These are phyloP conservation scores for Stenodera caucasica DNA, from an alignment of 2,888 invertebrate genomes.

Conservation along the genomic window DNA sequence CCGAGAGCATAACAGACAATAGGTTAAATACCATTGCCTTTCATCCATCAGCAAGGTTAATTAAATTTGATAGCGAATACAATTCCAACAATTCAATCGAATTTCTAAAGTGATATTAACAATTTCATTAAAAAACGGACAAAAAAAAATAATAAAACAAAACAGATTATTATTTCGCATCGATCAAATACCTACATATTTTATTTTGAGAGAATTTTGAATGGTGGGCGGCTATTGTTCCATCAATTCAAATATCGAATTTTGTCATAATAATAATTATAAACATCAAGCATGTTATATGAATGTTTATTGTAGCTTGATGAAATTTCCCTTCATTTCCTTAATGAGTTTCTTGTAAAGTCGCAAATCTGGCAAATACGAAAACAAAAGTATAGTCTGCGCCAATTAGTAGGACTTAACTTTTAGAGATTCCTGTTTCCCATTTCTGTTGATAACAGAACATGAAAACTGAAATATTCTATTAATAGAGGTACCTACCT, in stretches of 20 bases:
- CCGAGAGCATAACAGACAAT: neutral
- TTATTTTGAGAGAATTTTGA: too few species aligned
- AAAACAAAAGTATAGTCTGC: slow-evolving; percentile 27
- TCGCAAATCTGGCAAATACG: slow-evolving; percentile 11
- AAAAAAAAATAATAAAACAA: neutral
- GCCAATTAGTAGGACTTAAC: slow-evolving; percentile 37
- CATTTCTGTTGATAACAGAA: slow-evolving; percentile 7
- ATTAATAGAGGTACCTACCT: too few species aligned
- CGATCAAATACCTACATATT: too few species aligned
- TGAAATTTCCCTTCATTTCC: neutral
- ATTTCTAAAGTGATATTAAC: neutral
- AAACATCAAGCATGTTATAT: neutral
- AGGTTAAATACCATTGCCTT: slow-evolving; percentile 2
- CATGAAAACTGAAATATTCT: neutral
- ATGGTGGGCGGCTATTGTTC: neutral
- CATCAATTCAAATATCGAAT: slow-evolving; percentile 2
- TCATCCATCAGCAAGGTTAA: slow-evolving; percentile 4
- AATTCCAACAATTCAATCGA: neutral
- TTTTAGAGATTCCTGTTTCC: slow-evolving; percentile 26
- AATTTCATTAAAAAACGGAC: neutral
- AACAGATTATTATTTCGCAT: too few species aligned
- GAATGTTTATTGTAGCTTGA: too few species aligned
- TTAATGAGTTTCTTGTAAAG: slow-evolving; percentile 10
- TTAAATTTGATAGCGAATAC: neutral
- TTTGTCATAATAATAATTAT: neutral